Percentiles rank a stretch among this genome's conserved stretches.
Evolutionary conservation across 2,113 vertebrate genomes (phyloP).

Genomic region (Silurus meridionalis): DNA sequence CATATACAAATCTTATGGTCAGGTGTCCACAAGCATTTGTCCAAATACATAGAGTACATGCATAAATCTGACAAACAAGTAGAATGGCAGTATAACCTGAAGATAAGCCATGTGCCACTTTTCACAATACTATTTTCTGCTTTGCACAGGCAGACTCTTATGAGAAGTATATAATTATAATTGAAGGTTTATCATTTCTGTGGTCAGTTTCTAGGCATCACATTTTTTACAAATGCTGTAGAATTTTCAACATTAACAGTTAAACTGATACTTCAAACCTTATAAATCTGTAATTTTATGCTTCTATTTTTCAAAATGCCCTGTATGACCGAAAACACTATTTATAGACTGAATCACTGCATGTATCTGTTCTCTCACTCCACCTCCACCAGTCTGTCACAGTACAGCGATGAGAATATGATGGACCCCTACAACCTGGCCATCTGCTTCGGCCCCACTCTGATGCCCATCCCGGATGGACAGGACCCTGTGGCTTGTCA

Average conservation of each 20-base stretch:
- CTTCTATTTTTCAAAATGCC: not conserved
- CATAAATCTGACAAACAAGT: not conserved
- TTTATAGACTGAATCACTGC: constrained; percentile 34
- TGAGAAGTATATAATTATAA: not conserved
- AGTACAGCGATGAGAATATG: constrained; percentile 99
- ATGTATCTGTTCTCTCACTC: constrained; percentile 25
- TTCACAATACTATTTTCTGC: not conserved
- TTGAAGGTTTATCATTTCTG: not conserved
- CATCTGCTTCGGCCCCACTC: constrained; percentile 96
- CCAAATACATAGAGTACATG: too few relatives aligned
- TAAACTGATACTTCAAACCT: not conserved
- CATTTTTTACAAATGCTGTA: not conserved
- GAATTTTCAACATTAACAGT: not conserved
- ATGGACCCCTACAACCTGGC: constrained; percentile 99
- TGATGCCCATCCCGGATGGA: constrained; percentile 97
- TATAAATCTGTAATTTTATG: not conserved
- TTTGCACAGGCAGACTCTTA: not conserved
- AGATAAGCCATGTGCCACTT: not conserved
- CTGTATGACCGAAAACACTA: not conserved
- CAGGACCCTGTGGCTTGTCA: constrained; percentile 97
- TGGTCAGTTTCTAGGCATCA: not conserved
- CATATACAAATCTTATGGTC: too few relatives aligned
- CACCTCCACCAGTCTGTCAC: constrained; percentile 79
- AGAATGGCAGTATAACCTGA: not conserved
- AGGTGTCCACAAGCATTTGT: too few relatives aligned